These are phyloP conservation scores for Ibidorhyncha struthersii DNA, from an alignment of 2,113 vertebrate species.

Conservation along the genomic window DNA sequence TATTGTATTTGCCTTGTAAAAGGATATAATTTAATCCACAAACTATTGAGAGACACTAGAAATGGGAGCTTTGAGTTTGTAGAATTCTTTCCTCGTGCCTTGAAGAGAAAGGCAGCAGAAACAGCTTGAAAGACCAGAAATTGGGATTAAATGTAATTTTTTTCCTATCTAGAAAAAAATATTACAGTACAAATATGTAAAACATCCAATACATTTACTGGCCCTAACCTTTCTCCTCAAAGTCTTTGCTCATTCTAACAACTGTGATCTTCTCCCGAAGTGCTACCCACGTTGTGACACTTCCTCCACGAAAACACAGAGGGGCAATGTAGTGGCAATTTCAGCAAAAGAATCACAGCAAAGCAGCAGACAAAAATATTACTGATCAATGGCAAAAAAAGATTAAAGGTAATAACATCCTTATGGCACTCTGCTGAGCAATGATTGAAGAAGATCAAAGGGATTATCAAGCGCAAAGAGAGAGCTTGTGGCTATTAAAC, in stretches of 20 bases:
- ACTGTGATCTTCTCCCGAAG: not conserved
- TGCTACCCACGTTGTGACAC: not conserved
- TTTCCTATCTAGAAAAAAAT: not conserved
- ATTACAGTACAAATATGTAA: not conserved
- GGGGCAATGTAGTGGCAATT: not conserved
- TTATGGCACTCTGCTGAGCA: conserved; percentile 28
- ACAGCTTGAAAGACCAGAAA: not conserved
- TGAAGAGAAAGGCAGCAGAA: not conserved
- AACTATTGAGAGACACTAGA: not conserved
- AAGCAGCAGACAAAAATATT: conserved; percentile 26
- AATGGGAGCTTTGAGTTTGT: not conserved
- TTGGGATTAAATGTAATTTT: not conserved
- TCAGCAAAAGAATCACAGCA: not conserved
- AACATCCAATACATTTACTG: not conserved
- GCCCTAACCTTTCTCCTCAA: not conserved
- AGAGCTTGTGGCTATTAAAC: conserved; percentile 54
- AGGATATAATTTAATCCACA: not conserved
- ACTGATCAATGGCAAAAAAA: conserved; percentile 54
- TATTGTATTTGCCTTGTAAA: not conserved
- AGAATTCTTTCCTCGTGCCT: not conserved
- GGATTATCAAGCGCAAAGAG: not conserved
- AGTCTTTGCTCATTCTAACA: not conserved
- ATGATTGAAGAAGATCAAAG: conserved; percentile 48
- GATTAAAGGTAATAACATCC: conserved; percentile 49
- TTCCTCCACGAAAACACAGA: not conserved